Base-by-base conservation (phyloP, 2,797 vertebrate genomes). In the Orestias chungarensis region DNA sequence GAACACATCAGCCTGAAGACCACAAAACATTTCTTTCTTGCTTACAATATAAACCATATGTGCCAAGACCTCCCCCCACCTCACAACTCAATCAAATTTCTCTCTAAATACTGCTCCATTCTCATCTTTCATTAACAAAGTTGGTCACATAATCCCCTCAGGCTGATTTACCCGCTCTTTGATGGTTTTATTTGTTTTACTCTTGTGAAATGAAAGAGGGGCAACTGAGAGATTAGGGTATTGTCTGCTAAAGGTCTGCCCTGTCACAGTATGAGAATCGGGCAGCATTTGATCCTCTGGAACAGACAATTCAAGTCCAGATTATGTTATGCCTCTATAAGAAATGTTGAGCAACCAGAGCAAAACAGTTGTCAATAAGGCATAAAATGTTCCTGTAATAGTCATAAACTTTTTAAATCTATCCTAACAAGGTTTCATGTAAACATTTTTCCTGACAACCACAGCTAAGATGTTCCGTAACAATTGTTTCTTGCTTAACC, bases 201-300 rank as follows among this genome's bases (percentile, higher is more conserved):
- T 66, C 31, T 62, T 40, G 43, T 65, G 25, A 72, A 59, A 68
- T 4, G 12, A 33, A 49, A 73, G 27, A 70, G 35, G 66, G 49
- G 76, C 35, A 73, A 27, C 50, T 29, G 69, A 78, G 69, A 74
- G 31, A 71, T 82, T 80, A 79, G 66, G 49, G 76, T 74, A 55
- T 78, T 65, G 66, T 46, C 68, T 84, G 76, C 71, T 74, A 29
- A 82, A 70, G 74, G 52, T 61, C 76, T 15, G 44, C 80, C 79
- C 64, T 78, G 76, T 82, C 62, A 35, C 79, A 70, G 62, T 75
- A 86, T 86, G 72, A 87, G 68, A 90, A 86, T 79, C 86, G 90
- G 82, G 89, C 86, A 80, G 86, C 9, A 11, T 76, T 71, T 81
- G 62, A 79, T 70, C 74, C 40, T 73, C 66, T 54, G 78, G 74